Percentiles rank a stretch among this genome's conserved stretches.
These are phyloP conservation scores for Mus pahari DNA, from an alignment of 2,113 vertebrate species.

Conservation along the genomic window DNA sequence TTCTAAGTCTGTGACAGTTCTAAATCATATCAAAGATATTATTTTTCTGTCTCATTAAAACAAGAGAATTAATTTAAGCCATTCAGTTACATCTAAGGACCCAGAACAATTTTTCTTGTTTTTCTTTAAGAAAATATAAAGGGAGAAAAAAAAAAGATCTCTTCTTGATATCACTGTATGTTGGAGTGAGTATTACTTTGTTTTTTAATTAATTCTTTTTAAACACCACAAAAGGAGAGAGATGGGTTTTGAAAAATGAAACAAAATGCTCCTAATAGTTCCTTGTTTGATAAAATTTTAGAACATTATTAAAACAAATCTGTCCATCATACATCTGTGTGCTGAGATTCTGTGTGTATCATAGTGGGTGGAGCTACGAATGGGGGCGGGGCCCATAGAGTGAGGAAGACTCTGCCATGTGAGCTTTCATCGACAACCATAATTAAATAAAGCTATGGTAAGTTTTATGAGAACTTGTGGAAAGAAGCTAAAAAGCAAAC, in stretches of 20 bases:
- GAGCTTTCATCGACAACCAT: neutral
- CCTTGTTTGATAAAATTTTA: neutral
- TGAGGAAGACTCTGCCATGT: neutral
- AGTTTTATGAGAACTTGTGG: neutral
- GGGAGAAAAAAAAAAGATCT: neutral
- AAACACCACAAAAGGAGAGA: neutral
- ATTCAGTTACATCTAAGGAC: neutral
- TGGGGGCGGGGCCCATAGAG: rapidly evolving
- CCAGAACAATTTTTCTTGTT: neutral
- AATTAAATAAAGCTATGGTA: no score
- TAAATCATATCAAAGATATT: neutral
- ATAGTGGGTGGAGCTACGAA: neutral
- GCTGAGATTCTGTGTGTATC: no score
- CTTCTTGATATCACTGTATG: neutral
- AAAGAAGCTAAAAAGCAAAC: neutral
- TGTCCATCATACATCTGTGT: neutral
- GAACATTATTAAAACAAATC: neutral
- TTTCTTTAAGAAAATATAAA: neutral
- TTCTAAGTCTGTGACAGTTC: neutral
- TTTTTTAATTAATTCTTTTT: neutral
- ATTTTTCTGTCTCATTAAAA: neutral
- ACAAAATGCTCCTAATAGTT: neutral
- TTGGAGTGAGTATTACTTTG: neutral
- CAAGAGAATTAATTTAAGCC: neutral
- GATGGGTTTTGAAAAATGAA: neutral